phyloP scores from a whole-genome alignment of 2,888 invertebrate species.

The Villa cingulata region DNA sequence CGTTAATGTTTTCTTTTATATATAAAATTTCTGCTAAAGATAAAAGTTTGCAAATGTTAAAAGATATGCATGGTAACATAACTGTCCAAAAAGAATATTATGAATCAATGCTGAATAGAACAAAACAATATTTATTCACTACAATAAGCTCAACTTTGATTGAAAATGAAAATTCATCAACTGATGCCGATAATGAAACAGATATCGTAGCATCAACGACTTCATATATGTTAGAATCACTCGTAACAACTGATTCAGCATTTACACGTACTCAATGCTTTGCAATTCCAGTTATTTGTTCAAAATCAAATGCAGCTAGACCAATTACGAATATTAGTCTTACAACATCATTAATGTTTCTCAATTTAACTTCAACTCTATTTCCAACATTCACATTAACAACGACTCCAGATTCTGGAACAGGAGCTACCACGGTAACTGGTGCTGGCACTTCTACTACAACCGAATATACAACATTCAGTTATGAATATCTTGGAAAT shows the following conservation, averaged over 20 bases:
- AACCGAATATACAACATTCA: background rate
- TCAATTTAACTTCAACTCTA: conserved; percentile 30
- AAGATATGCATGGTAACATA: conserved; percentile 41
- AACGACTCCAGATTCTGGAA: background rate
- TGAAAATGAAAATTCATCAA: background rate
- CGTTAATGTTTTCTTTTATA: conserved; percentile 83
- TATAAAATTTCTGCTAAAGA: conserved; percentile 70
- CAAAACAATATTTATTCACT: background rate
- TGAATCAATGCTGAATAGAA: background rate
- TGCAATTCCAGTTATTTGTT: conserved; percentile 2
- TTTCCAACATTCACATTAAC: conserved; percentile 6
- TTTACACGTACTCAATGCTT: conserved; percentile 3
- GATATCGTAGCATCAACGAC: background rate
- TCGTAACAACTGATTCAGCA: background rate
- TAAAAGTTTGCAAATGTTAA: conserved; percentile 36
- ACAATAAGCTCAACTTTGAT: background rate
- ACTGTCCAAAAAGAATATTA: conserved; percentile 14
- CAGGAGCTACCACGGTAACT: no score
- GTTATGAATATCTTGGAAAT: conserved; percentile 12
- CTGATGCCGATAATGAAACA: background rate
- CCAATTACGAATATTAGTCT: conserved; percentile 10
- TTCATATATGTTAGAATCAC: background rate
- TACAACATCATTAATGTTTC: conserved; percentile 32
- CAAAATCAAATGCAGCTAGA: background rate
- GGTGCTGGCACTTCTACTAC: background rate